Evolutionary conservation across 1,140 invertebrate species (phyloP), one percentile per base, ranked within the genome.

Genomic region (Zaprionus ornatus): DNA sequence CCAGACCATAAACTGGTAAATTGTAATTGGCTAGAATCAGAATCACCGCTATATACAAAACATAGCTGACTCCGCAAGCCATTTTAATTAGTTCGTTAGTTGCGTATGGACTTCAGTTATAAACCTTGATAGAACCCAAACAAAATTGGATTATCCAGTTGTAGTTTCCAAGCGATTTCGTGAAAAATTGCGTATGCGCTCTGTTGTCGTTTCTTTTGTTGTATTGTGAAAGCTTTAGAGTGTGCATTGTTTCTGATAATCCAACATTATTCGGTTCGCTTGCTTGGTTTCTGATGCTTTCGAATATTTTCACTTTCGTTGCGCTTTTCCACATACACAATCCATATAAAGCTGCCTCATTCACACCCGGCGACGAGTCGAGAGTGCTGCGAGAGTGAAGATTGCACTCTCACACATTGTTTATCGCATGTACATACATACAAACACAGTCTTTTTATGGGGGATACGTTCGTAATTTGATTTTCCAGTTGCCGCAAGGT

Each of bases 1-100:
- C 96, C 63, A 97, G 93, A 13, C 56, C 55, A 19, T 12, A 15
- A 37, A 27, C n/a, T 32, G 29, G 1, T 32, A 9, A 32, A 12
- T 2, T 55, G 35, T 29, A 29, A n/a, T 35, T 45, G 27, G 23
- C 5, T n/a, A 48, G 37, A 55, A 52, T 4, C 12, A 37, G 17
- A 54, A 65, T 5, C 21, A 54, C 19, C 19, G 55, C 45, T 19
- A 56, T 4, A 55, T 55, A 3, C 23, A 29, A 45, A 17, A n/a
- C 13, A 12, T n/a, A 32, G 48, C 35, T 27, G 25, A 29, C 13
- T 42, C 25, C 57, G 27, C 17, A 19, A 29, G 19, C 6, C 70
- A 73, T 73, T 52, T 63, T 12, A 23, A 17, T 29, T 62, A 19
- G 23, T 27, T 32, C 6, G 12, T 2, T 17, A 37, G 40, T 17